Evolutionary conservation across 2,888 invertebrate genomes (phyloP), one percentile per base, ranked within the genome.

Genomic region (Ormyrus labotus): DNA sequence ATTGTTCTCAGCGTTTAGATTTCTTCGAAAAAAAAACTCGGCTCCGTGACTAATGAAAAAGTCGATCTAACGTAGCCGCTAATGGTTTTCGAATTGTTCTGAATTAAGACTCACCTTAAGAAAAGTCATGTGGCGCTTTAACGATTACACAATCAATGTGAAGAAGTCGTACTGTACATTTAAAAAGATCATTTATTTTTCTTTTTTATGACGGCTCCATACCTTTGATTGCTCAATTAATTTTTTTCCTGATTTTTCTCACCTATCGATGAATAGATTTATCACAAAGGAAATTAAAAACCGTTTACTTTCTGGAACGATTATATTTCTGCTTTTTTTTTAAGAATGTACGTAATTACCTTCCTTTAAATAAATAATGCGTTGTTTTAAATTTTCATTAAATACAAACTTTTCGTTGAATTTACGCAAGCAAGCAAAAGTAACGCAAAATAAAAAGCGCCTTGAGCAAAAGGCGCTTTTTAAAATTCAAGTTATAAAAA

Each of bases 51-150:
- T 65, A 78, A 71, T 45, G 64, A 78, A 71, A 78, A 51, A 4
- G 10, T 45, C 5, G 67, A 67, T 75, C 67, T 75, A 75, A 75
- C 74, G 60, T 19, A 75, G 74, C 74, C 74, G 74, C 74, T 75
- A 75, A 75, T 75, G 74, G 74, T 75, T 67, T 75, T 60, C 67
- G 74, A 75, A 75, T 75, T 51, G 74, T 75, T 67, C 74, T 58
- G 67, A 67, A 67, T 75, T 75, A 75, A 75, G 51, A 51, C 74
- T 67, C 13, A n/a, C 48, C 51, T 48, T 9, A 48, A 67, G 34
- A 60, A 60, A 67, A 51, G 67, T 67, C 60, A 48, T 67, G 51
- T 67, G 58, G 67, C 67, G 58, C 74, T 51, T 11, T 6, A 51
- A n/a, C 50, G 51, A 67, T 67, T n/a, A 45, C n/a, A 73, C 34